A percentile compares a stretch with the other conserved stretches of the same genome.
Evolutionary conservation across 2,888 invertebrate species (phyloP).

Genomic region (Phymatocera aterrima): DNA sequence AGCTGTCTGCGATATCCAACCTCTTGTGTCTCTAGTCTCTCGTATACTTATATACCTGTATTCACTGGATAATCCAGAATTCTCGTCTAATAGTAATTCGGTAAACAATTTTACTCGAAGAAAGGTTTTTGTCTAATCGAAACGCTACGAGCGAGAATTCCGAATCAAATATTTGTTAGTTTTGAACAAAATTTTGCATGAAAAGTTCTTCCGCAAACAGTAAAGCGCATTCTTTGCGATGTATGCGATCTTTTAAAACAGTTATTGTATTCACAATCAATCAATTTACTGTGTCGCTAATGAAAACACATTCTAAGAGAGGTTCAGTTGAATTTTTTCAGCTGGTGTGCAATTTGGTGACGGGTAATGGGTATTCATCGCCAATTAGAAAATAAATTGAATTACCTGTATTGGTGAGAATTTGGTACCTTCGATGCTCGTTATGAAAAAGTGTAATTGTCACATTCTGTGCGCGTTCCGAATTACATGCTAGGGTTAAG

Average conservation of each 20-base stretch:
- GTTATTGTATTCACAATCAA: too few species aligned
- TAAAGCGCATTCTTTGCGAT: not conserved
- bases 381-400: too few species aligned
- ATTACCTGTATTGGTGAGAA: too few species aligned
- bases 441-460: too few species aligned
- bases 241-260: not conserved
- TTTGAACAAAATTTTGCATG: not conserved
- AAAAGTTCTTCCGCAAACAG: not conserved
- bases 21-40: slow-evolving; percentile 43
- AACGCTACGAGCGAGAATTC: not conserved
- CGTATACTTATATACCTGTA: too few species aligned
- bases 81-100: not conserved
- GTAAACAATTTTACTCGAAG: not conserved
- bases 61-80: not conserved
- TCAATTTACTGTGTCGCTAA: too few species aligned
- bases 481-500: not conserved
- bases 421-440: too few species aligned
- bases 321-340: too few species aligned
- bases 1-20: slow-evolving; percentile 60
- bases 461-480: too few species aligned
- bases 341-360: too few species aligned
- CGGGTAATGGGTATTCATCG: too few species aligned
- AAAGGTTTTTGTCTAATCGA: not conserved
- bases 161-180: not conserved
- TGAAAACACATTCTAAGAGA: too few species aligned